Base-by-base conservation (phyloP, 1,140 invertebrate genomes). In the Trichonephila inaurata region DNA sequence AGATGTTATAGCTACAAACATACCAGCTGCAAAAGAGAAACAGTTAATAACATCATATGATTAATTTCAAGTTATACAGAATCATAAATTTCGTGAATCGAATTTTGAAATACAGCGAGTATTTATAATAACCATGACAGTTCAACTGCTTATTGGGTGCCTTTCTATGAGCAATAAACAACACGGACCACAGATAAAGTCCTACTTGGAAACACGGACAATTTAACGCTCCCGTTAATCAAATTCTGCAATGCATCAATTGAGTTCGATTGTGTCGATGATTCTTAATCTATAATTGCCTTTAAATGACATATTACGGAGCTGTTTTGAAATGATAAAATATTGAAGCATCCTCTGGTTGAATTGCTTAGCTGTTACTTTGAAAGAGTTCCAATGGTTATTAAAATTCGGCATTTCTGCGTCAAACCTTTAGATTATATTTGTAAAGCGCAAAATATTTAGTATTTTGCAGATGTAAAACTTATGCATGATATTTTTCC, bases 21-120 rank as follows among this genome's bases (percentile, higher is more conserved):
- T 18, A 40, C 72, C 72, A 77, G 28, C 72, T 77, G 72, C 72
- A 28, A 77, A 77, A 19, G 28, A 77, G 18, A 28, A 77, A 40
- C 72, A 16, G 72, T 77, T 77, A 77, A 19, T 33, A 51, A 33
- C 72, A 77, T 33, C 72, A 18, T 77, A 77, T 77, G 72, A 77
- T 77, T 77, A 77, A 77, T 77, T 7, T 77, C 72, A 77, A 77
- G 33, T 33, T 18, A 16, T 28, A 33, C 28, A 77, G 28, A 77
- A 77, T 77, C 72, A 77, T 77, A 77, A 40, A 77, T 77, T 40
- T 40, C 72, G 72, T 77, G 72, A 33, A 77, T 40, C 72, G 72
- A 77, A 77, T 77, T 77, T 16, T 33, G 72, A 77, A 77, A 77
- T 77, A 40, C 72, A 77, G 28, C 28, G 24, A 33, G 72, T 40